A percentile compares a stretch with the other conserved stretches of the same genome.
Evolutionary conservation across 2,797 vertebrate genomes (phyloP).

Genomic region (Anguilla obscura): DNA sequence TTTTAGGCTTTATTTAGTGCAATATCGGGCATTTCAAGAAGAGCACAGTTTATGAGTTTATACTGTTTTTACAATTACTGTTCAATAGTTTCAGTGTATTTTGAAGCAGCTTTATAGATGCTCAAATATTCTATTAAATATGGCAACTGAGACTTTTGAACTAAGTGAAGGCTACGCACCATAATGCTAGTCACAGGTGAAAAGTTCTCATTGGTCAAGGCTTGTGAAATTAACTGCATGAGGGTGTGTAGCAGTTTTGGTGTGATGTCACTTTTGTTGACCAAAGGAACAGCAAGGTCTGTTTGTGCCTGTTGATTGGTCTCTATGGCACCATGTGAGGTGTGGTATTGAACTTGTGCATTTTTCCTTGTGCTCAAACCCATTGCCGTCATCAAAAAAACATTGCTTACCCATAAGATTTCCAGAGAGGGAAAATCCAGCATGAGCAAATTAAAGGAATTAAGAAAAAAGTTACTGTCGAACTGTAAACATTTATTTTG

Average conservation of each 20-base stretch:
- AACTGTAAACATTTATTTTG: background rate
- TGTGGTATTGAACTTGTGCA: slow-evolving; percentile 14
- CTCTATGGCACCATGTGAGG: slow-evolving; percentile 14
- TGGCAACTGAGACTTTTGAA: background rate
- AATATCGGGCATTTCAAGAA: background rate
- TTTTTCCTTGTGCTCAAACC: background rate
- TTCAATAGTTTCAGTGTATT: background rate
- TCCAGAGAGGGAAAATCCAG: background rate
- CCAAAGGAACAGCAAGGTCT: slow-evolving; percentile 4
- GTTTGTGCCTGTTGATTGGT: slow-evolving; percentile 16
- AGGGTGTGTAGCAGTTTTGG: background rate
- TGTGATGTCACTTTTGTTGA: slow-evolving; percentile 15
- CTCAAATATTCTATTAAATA: background rate
- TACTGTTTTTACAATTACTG: background rate
- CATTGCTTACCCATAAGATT: background rate
- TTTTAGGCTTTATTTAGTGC: background rate
- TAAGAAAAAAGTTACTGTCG: background rate
- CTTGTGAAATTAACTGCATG: background rate
- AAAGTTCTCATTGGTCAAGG: background rate
- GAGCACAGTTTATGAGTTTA: background rate
- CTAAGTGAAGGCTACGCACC: background rate
- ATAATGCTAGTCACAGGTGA: background rate
- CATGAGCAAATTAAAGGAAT: background rate
- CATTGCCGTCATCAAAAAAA: background rate
- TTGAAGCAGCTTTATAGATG: background rate